Conservation (phyloP, 2,888 invertebrate genomes). For the Acrobasis suavella region DNA sequence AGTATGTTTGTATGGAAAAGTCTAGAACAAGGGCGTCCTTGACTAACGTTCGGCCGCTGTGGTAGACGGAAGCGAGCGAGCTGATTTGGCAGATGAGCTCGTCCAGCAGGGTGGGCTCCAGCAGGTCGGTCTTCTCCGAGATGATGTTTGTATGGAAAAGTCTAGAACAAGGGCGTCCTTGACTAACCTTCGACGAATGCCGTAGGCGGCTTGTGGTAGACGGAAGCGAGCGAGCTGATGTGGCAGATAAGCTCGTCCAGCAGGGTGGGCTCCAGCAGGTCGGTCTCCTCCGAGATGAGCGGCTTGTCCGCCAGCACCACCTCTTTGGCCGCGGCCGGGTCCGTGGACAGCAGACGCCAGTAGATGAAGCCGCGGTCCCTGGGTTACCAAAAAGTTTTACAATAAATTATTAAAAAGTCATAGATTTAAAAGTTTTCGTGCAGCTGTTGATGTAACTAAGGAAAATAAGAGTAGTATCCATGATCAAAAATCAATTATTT, state of each 20-base stretch:
- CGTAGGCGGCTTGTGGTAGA: slow-evolving; percentile 99
- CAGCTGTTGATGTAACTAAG: too few relatives aligned
- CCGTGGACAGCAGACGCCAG: slow-evolving; percentile 98
- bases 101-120: slow-evolving; percentile 98
- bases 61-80: slow-evolving; percentile 98
- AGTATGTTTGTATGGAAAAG: too few relatives aligned
- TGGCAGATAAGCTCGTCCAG: slow-evolving; percentile 99
- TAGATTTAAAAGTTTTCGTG: too few relatives aligned
- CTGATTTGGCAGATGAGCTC: slow-evolving; percentile 99
- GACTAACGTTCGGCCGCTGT: too few relatives aligned
- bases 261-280: slow-evolving; percentile 97
- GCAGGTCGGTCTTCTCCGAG: slow-evolving; percentile 98
- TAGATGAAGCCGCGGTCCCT: slow-evolving; percentile 99
- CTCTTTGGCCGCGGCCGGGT: slow-evolving; percentile 99
- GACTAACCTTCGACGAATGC: slow-evolving; percentile 99
- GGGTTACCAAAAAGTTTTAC: slow-evolving; percentile 3
- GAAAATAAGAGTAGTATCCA: too few relatives aligned
- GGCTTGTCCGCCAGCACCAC: slow-evolving; percentile 99
- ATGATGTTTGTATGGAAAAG: too few relatives aligned
- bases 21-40: too few relatives aligned
- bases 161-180: too few relatives aligned
- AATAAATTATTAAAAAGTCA: too few relatives aligned
- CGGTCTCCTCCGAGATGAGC: slow-evolving; percentile 99
- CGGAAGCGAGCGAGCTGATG: slow-evolving; percentile 98
- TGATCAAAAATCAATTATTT: too few relatives aligned